Evolutionary conservation across 2,797 vertebrate genomes (phyloP).

Genomic region (Serranus cabrilla): DNA sequence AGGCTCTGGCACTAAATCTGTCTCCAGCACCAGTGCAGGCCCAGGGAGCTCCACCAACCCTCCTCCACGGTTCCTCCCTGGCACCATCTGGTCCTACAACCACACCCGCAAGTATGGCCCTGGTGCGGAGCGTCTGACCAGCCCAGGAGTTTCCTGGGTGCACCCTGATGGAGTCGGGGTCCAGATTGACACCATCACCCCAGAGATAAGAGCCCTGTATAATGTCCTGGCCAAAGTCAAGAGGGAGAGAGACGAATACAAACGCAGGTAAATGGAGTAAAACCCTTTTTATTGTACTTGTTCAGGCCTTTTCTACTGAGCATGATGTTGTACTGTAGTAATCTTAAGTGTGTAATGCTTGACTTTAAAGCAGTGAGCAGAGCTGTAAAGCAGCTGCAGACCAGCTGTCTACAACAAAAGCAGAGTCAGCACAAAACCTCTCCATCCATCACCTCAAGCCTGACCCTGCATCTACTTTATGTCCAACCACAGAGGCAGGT

Average conservation of each 20-base stretch:
- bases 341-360: slow-evolving; percentile 32
- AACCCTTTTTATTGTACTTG: slow-evolving; percentile 27
- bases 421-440: slow-evolving; percentile 69
- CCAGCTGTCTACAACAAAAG: slow-evolving; percentile 67
- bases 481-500: slow-evolving; percentile 67
- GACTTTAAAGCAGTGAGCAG: slow-evolving; percentile 37
- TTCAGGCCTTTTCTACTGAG: neutral
- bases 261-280: slow-evolving; percentile 90
- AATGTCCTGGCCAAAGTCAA: slow-evolving; percentile 98
- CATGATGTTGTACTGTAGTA: neutral
- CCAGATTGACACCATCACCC: slow-evolving; percentile 97
- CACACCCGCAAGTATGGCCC: slow-evolving; percentile 90
- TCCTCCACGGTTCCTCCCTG: slow-evolving; percentile 90
- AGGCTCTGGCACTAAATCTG: slow-evolving; percentile 65
- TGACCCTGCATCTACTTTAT: slow-evolving; percentile 49
- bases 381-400: slow-evolving; percentile 59
- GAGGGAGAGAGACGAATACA: slow-evolving; percentile 96
- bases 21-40: slow-evolving; percentile 60
- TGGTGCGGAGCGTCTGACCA: slow-evolving; percentile 89
- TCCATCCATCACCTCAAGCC: slow-evolving; percentile 57
- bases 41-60: slow-evolving; percentile 71
- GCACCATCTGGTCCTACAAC: slow-evolving; percentile 96
- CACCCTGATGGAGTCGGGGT: slow-evolving; percentile 97
- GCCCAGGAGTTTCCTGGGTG: slow-evolving; percentile 94
- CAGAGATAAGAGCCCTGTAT: slow-evolving; percentile 96